Evolutionary conservation across 1,140 invertebrate genomes (phyloP).

Genomic region (Tyrophagus putrescentiae): DNA sequence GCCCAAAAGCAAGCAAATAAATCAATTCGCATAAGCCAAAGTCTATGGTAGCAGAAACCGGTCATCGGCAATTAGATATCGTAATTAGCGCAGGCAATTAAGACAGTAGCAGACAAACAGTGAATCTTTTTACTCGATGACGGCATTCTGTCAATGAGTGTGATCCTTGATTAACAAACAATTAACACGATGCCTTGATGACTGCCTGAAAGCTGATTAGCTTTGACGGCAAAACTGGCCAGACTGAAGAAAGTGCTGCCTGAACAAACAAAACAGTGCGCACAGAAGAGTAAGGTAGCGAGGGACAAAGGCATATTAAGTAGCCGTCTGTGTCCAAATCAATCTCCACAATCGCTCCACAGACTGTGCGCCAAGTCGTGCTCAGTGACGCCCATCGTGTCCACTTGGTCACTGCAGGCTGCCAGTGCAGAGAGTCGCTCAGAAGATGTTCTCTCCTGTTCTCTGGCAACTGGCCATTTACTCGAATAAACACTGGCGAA

Average conservation of each 20-base stretch:
- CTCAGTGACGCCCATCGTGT: background rate
- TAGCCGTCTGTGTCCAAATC: background rate
- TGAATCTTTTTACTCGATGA: background rate
- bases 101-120: background rate
- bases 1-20: no score
- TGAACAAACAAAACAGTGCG: conserved; percentile 10
- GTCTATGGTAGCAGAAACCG: background rate
- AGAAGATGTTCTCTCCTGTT: background rate
- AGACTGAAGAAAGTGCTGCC: background rate
- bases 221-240: background rate
- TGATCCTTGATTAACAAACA: conserved; percentile 9
- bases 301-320: conserved; percentile 8
- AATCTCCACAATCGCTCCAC: background rate
- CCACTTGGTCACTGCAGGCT: background rate
- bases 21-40: background rate
- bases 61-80: conserved; percentile 1
- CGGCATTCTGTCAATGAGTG: background rate
- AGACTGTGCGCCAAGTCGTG: conserved; percentile 1
- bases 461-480: background rate
- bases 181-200: background rate
- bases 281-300: background rate
- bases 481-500: background rate
- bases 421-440: no score
- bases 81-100: conserved; percentile 5
- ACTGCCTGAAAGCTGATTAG: background rate